Percentiles rank a stretch among this genome's conserved stretches.
phyloP scores from a whole-genome alignment of 1,140 invertebrate species.

The Drosophila pruinosa region DNA sequence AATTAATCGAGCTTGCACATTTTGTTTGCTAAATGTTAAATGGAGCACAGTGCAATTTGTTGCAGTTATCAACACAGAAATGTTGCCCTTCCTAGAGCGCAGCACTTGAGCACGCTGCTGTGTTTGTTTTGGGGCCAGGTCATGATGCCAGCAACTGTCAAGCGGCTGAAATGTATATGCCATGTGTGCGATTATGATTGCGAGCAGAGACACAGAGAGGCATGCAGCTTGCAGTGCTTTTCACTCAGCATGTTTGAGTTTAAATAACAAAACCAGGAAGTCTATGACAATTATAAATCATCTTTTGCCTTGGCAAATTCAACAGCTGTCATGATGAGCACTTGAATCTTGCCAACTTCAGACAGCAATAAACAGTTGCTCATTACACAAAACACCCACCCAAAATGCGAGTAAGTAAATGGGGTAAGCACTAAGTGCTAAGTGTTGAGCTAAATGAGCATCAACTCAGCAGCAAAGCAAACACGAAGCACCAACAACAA shows the following conservation, averaged over 20 bases:
- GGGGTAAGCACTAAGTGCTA: conserved; percentile 25
- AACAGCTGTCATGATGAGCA: conserved; percentile 72
- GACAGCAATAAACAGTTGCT: conserved; percentile 51
- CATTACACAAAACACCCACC: conserved; percentile 50
- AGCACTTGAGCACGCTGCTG: neutral
- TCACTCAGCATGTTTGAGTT: conserved; percentile 41
- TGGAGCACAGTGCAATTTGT: neutral
- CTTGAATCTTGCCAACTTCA: conserved; percentile 61
- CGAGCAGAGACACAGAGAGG: neutral
- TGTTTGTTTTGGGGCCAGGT: conserved; percentile 36
- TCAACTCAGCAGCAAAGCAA: conserved; percentile 33
- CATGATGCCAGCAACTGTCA: conserved; percentile 24
- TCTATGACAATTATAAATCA: conserved; percentile 80
- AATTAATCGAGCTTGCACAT: neutral
- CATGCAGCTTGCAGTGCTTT: conserved; percentile 41
- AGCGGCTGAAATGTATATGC: conserved; percentile 63
- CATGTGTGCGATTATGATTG: conserved; percentile 36
- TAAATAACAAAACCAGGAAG: conserved; percentile 69
- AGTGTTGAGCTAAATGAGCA: conserved; percentile 38
- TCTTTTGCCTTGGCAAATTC: conserved; percentile 69
- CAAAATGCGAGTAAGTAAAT: conserved; percentile 33
- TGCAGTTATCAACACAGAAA: neutral
- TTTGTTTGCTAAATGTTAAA: neutral
- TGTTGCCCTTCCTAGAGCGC: neutral
- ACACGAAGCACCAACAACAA: conserved; percentile 57